These are phyloP conservation scores for Holacanthella duospinosa DNA, from an alignment of 2,888 invertebrate species.

Conservation along the genomic window DNA sequence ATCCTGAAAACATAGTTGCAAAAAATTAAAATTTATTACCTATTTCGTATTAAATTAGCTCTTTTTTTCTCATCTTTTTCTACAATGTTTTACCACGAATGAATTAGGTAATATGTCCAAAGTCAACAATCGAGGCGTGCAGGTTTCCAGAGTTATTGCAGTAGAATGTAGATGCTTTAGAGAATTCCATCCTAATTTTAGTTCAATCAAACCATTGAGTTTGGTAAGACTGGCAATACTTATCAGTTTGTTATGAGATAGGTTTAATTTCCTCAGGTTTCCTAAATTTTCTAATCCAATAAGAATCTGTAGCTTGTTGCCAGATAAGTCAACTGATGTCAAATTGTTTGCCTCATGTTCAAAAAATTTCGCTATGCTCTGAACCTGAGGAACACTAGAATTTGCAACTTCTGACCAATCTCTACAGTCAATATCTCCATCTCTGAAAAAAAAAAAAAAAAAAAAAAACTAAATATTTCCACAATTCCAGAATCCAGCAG, in stretches of 20 bases:
- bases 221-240: constrained; percentile 31
- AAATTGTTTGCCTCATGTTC: constrained; percentile 23
- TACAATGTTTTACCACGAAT: constrained; percentile 27
- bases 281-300: constrained; percentile 29
- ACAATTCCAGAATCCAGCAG: not conserved
- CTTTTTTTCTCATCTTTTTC: too few species aligned
- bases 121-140: constrained; percentile 24
- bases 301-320: constrained; percentile 27
- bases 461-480: not conserved
- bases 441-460: constrained; percentile 5
- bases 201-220: constrained; percentile 28
- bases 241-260: constrained; percentile 35
- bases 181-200: constrained; percentile 34
- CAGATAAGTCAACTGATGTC: constrained; percentile 31
- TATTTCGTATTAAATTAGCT: not conserved
- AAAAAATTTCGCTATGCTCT: constrained; percentile 23
- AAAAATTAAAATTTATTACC: not conserved
- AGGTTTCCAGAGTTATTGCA: constrained; percentile 27
- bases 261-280: constrained; percentile 29
- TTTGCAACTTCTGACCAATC: not conserved
- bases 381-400: not conserved
- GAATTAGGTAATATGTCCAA: constrained; percentile 35
- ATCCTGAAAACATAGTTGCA: constrained; percentile 21
- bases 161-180: constrained; percentile 33
- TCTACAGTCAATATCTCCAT: not conserved